Evolutionary conservation across 2,888 invertebrate genomes (phyloP), one percentile per base, ranked within the genome.

Genomic region (Coremacera marginata): DNA sequence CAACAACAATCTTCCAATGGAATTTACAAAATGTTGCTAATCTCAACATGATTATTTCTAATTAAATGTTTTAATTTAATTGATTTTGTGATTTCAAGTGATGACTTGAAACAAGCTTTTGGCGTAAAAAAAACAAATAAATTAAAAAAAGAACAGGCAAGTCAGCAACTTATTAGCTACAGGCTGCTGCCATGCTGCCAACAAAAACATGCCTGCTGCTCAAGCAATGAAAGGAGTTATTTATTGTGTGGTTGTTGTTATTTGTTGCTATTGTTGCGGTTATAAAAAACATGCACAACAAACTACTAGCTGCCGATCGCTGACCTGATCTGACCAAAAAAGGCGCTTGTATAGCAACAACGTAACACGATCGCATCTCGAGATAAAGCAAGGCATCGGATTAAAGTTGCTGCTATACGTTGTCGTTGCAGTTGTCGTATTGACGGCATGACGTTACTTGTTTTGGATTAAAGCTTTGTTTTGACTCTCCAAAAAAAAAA

Each of bases 21-120:
- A 70, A 75, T 72, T 49, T 62, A 63, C 34, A 76, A 78, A 78
- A 70, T 70, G 75, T 75, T 78, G 76, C 57, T 62, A 79, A 77
- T 77, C 76, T 75, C 71, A 71, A 73, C 78, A 80, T 78, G 78
- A 77, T 76, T 68, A 62, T 57, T 72, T 77, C 77, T 77, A 79
- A 80, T 82, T 79, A 82, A 82, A 80, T 79, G 76, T 57, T 80
- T 70, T 49, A 55, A 74, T 80, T 80, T 79, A 80, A 81, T 82
- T 77, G 81, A 79, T 80, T 75, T 77, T 25, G 31, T 51, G 63
- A 73, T 73, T 22, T 14, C 14, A 25, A 22, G 25, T 34, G 31
- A 19, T 27, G 31, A 65, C 34, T 65, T 65, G 31, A 19, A 34
- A 34, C 63, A 31, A 34, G 25, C 34, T 34, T 34, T n/a, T n/a